phyloP scores from a whole-genome alignment of 2,888 invertebrate genomes.

The Sinotaia quadrata region DNA sequence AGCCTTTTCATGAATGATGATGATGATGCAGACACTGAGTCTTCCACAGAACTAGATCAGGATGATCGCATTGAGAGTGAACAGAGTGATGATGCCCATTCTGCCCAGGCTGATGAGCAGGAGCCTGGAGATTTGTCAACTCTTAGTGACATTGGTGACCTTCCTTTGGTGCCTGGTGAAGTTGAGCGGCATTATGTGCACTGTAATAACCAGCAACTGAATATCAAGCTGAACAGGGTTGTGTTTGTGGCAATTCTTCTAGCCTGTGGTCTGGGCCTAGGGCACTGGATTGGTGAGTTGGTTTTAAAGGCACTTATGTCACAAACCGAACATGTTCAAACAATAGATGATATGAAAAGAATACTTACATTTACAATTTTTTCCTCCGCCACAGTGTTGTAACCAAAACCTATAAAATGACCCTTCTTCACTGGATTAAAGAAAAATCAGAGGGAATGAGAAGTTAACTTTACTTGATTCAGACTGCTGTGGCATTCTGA shows the following conservation, averaged over 20 bases:
- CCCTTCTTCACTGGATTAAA: no score
- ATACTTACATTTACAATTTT: no score
- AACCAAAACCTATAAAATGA: no score
- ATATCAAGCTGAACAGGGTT: slow-evolving; percentile 38
- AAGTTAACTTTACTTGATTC: no score
- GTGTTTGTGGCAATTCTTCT: slow-evolving; percentile 35
- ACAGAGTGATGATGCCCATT: slow-evolving; percentile 39
- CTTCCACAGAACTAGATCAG: slow-evolving; percentile 31
- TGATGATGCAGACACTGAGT: slow-evolving; percentile 36
- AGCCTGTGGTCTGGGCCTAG: slow-evolving; percentile 19
- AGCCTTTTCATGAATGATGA: slow-evolving; percentile 18
- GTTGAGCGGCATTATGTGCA: slow-evolving; percentile 41
- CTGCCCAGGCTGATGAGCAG: slow-evolving; percentile 32
- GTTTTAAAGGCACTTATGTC: no score
- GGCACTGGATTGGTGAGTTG: slow-evolving; percentile 28
- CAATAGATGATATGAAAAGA: no score
- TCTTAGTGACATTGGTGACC: slow-evolving; percentile 41
- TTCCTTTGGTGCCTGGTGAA: slow-evolving; percentile 36
- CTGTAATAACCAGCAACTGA: slow-evolving; percentile 37
- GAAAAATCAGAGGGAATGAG: no score
- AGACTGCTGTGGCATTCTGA: no score
- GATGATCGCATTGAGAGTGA: slow-evolving; percentile 46
- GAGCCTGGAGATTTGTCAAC: slow-evolving; percentile 35
- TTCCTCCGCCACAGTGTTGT: no score
- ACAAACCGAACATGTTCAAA: no score